Evolutionary conservation across 2,797 vertebrate species (phyloP).

Genomic region (Margarornis squamiger): DNA sequence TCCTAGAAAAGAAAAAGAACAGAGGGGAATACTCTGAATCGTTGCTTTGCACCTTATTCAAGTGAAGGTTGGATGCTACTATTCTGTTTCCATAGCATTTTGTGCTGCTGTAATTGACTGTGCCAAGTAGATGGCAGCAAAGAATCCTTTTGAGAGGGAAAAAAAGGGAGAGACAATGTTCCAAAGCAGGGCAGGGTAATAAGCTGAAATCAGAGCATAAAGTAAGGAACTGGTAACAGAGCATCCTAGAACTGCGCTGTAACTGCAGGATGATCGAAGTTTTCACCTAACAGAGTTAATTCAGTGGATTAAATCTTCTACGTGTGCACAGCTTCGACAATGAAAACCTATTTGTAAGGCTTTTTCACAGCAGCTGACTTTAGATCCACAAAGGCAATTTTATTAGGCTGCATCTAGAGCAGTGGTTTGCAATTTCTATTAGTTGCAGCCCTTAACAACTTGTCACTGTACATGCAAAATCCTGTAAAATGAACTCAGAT

Average conservation of each 20-base stretch:
- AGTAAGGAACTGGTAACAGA: not conserved
- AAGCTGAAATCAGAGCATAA: not conserved
- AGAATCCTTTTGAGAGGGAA: not conserved
- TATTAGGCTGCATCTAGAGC: not conserved
- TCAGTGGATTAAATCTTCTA: not conserved
- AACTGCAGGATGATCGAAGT: not conserved
- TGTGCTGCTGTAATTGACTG: not conserved
- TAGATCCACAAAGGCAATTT: not conserved
- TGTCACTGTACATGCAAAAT: not conserved
- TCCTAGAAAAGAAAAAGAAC: not conserved
- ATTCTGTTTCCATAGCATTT: fast-evolving
- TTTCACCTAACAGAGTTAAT: not conserved
- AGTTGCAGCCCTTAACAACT: not conserved
- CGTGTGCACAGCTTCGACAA: not conserved
- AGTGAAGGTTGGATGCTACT: not conserved
- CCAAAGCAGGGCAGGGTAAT: not conserved
- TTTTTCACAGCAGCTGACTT: not conserved
- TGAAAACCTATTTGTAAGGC: not conserved
- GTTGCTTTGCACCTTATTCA: not conserved
- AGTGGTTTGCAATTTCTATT: not conserved
- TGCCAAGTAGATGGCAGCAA: slow-evolving; percentile 33
- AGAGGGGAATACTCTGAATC: not conserved
- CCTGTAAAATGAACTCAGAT: not conserved
- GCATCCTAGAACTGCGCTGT: not conserved
- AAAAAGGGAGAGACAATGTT: not conserved